phyloP scores from a whole-genome alignment of 2,797 vertebrate genomes.

The Lycodopsis pacificus region DNA sequence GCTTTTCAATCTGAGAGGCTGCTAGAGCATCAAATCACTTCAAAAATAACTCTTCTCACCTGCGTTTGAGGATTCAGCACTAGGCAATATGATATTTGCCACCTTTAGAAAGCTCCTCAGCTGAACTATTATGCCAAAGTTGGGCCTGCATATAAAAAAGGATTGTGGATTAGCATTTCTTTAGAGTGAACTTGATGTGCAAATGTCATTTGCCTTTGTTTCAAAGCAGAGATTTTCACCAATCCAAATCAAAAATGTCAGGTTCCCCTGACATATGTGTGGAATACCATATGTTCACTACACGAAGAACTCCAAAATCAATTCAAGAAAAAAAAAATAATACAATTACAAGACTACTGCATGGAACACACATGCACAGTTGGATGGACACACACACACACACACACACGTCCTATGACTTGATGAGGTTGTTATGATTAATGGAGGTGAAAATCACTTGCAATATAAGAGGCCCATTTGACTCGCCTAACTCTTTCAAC shows the following conservation, averaged over 20 bases:
- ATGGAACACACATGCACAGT: constrained; percentile 2
- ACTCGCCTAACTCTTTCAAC: constrained; percentile 65
- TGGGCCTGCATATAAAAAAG: constrained; percentile 42
- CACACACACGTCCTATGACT: constrained; percentile 34
- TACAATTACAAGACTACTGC: constrained; percentile 8
- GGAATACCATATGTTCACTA: constrained; percentile 47
- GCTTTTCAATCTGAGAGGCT: constrained; percentile 15
- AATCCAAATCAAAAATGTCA: constrained; percentile 54
- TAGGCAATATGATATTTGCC: constrained; percentile 29
- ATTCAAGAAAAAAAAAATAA: constrained; percentile 9
- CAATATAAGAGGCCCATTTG: constrained; percentile 71
- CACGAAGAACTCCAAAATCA: constrained; percentile 30
- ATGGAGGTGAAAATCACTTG: constrained; percentile 81
- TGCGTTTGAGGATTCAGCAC: constrained; percentile 30
- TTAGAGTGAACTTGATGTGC: constrained; percentile 47
- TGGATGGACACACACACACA: constrained; percentile 8
- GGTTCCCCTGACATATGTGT: constrained; percentile 14
- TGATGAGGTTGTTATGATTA: constrained; percentile 84
- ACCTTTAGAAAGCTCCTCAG: constrained; percentile 28
- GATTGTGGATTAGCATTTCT: constrained; percentile 54
- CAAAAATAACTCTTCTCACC: constrained; percentile 16
- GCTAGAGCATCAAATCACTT: not conserved
- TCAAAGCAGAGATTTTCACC: constrained; percentile 37
- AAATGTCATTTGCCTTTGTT: constrained; percentile 55
- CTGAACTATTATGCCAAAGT: constrained; percentile 22